Conservation (phyloP, 2,888 invertebrate species). For the Glyphotaelius pellucidus region DNA sequence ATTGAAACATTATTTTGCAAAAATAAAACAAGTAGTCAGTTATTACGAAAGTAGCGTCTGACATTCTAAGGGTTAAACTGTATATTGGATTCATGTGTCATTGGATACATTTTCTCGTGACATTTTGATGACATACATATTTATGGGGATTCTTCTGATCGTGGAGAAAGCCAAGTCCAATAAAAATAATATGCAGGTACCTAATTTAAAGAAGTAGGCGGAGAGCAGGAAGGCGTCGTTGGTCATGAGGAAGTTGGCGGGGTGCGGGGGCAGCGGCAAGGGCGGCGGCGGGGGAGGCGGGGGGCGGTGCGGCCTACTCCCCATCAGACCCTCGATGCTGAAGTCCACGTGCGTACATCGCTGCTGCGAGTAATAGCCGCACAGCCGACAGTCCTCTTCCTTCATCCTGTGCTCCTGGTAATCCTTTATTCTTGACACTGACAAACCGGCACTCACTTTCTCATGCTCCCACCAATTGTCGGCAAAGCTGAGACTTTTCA, state of each 20-base stretch:
- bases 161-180: too few relatives aligned
- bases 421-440: neutral
- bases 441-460: neutral
- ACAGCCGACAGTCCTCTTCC: conserved; percentile 76
- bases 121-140: too few relatives aligned
- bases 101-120: neutral
- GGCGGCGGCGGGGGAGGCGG: conserved; percentile 71
- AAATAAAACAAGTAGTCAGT: too few relatives aligned
- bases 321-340: conserved; percentile 73
- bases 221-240: conserved; percentile 76
- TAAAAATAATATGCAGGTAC: conserved; percentile 69
- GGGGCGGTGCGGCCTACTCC: conserved; percentile 73
- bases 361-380: conserved; percentile 72
- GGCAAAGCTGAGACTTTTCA: neutral
- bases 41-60: too few relatives aligned
- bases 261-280: conserved; percentile 68
- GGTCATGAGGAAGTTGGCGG: conserved; percentile 72
- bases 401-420: conserved; percentile 71
- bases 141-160: neutral
- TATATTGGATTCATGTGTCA: too few relatives aligned
- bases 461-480: neutral
- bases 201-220: conserved; percentile 78
- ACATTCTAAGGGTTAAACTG: too few relatives aligned
- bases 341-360: conserved; percentile 71
- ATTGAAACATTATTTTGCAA: too few relatives aligned